Conservation (phyloP, 2,888 invertebrate species). For the Steinernema carpocapsae region DNA sequence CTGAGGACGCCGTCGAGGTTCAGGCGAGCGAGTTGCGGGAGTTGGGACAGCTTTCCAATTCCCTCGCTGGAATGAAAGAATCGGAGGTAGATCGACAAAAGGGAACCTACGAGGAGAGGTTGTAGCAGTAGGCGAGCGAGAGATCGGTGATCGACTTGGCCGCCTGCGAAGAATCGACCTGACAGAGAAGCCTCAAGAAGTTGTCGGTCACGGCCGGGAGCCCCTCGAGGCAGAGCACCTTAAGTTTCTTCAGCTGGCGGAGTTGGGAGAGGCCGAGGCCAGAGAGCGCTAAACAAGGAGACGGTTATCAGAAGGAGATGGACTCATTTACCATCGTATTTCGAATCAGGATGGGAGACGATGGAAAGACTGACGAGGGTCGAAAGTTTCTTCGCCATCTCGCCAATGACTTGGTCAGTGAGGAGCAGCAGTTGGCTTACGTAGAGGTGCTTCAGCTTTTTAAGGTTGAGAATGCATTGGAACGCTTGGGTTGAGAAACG, state of each 20-base stretch:
- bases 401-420: slow-evolving; percentile 37
- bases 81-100: neutral
- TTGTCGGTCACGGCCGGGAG: slow-evolving; percentile 42
- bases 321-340: slow-evolving; percentile 39
- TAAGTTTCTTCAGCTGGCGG: slow-evolving; percentile 32
- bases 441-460: slow-evolving; percentile 42
- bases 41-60: slow-evolving; percentile 36
- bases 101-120: slow-evolving; percentile 22
- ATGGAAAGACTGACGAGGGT: slow-evolving; percentile 43
- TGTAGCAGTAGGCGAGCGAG: slow-evolving; percentile 33
- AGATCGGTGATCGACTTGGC: slow-evolving; percentile 14
- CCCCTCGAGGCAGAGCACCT: slow-evolving; percentile 51
- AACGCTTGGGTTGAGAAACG: slow-evolving; percentile 40
- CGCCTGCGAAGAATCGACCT: neutral
- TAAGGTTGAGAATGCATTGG: slow-evolving; percentile 34
- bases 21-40: slow-evolving; percentile 44
- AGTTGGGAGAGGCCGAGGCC: slow-evolving; percentile 40
- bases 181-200: neutral
- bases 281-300: slow-evolving; percentile 40
- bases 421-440: slow-evolving; percentile 44
- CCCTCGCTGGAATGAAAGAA: slow-evolving; percentile 21
- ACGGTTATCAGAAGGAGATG: neutral
- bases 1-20: slow-evolving; percentile 55
- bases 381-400: slow-evolving; percentile 38
- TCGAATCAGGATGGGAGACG: slow-evolving; percentile 44